Base-by-base conservation (phyloP, 1,140 invertebrate genomes). In the Sinella curviseta region DNA sequence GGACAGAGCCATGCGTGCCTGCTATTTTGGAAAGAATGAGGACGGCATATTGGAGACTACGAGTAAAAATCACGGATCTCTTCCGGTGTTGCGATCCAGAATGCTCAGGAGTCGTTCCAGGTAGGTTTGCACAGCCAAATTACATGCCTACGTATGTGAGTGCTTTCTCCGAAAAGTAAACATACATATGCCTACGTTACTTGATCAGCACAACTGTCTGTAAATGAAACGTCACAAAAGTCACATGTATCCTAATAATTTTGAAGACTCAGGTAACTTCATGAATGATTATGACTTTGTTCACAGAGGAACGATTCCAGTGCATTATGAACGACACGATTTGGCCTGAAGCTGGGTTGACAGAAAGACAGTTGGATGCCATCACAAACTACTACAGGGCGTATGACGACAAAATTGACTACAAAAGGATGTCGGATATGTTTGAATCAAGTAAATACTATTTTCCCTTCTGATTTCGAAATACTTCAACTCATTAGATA, bases 371-470 rank as follows among this genome's bases (percentile, higher is more conserved):
- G 54, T 67, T 83, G 65, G 82, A 83, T 4, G 82, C 82, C 33
- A 34, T 83, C 28, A 82, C 82, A 24, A 83, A 83, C 74, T 83
- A 83, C 78, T 83, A 82, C 73, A 26, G 82, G 55, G 82, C 80
- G 8, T 82, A 80, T 78, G 82, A 80, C 35, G 75, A 79, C 36
- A 80, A 74, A 35, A 83, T 83, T 70, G 79, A 83, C 36, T 83
- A 83, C 76, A 78, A 80, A 60, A 34, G 81, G 35, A 82, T 83
- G 80, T 77, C 80, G n/a, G 80, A 80, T 12, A 83, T 83, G 82
- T 83, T 83, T 65, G 81, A 83, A 36, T 83, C 82, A 2, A 80
- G 82, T 83, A 77, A 75, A 30, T 54, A 74, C 70, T 34, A 74
- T 28, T n/a, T 33, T 31, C 70, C 16, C 24, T n/a, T n/a, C n/a